These are phyloP conservation scores for Vidua chalybeata DNA, from an alignment of 2,113 vertebrate species.

Conservation along the genomic window DNA sequence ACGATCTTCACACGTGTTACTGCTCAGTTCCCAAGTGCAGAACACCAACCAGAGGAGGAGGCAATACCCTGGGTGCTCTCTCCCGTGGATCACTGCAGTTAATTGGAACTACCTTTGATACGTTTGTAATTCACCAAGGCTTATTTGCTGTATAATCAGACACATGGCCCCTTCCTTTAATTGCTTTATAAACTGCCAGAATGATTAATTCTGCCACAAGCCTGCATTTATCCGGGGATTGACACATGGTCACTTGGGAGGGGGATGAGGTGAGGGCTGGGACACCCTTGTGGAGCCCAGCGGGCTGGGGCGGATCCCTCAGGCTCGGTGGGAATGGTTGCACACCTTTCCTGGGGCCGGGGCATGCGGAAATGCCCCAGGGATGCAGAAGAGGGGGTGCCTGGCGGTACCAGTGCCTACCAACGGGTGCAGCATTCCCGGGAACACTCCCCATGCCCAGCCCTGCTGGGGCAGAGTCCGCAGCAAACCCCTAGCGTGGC, in stretches of 20 bases:
- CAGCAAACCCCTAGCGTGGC: accelerated
- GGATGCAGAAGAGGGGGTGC: neutral
- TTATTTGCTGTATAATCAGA: conserved; percentile 32
- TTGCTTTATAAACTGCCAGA: neutral
- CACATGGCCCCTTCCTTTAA: neutral
- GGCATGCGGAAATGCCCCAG: accelerated
- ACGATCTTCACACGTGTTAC: neutral
- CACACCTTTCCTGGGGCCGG: neutral
- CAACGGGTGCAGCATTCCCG: accelerated
- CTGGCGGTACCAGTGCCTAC: neutral
- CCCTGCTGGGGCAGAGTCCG: neutral
- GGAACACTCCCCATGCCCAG: neutral
- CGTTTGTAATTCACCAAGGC: neutral
- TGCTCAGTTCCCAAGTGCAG: neutral
- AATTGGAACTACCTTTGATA: neutral
- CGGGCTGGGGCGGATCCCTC: neutral
- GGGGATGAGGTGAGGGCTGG: accelerated
- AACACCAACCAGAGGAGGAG: neutral
- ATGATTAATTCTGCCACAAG: neutral
- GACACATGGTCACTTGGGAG: accelerated
- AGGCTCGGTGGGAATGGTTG: too few species aligned
- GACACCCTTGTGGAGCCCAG: neutral
- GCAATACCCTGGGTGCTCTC: neutral
- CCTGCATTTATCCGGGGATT: neutral
- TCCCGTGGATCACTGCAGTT: neutral